These are phyloP conservation scores for Datnioides undecimradiatus DNA, from an alignment of 2,113 vertebrate species.

Conservation along the genomic window DNA sequence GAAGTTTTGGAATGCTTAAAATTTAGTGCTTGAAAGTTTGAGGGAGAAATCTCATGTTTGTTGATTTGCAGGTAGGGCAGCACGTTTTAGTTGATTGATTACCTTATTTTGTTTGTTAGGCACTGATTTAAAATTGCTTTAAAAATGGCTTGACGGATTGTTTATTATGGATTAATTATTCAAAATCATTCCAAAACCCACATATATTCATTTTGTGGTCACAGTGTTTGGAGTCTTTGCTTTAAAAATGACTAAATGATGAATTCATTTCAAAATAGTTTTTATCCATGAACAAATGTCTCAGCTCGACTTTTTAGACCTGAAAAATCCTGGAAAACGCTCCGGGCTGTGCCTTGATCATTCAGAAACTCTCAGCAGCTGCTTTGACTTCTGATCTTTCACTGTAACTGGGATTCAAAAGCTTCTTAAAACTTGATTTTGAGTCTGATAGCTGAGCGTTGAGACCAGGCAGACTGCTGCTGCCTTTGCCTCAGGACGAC, in stretches of 20 bases:
- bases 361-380: background rate
- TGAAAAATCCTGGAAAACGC: too few relatives aligned
- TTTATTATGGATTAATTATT: background rate
- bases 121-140: too few relatives aligned
- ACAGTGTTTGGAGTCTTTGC: background rate
- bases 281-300: too few relatives aligned
- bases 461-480: constrained; percentile 3
- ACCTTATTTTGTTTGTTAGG: too few relatives aligned
- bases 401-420: background rate
- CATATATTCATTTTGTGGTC: background rate
- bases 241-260: background rate
- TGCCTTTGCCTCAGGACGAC: constrained; percentile 35
- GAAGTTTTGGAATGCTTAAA: too few relatives aligned
- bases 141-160: background rate
- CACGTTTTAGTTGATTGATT: too few relatives aligned
- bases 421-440: background rate
- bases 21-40: too few relatives aligned
- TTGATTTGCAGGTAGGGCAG: too few relatives aligned
- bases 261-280: background rate
- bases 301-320: background rate
- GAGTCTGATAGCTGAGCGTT: background rate
- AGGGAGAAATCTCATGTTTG: too few relatives aligned
- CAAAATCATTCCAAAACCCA: background rate
- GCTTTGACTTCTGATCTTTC: background rate
- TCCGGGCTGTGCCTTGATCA: background rate